These are phyloP conservation scores for Spisula subtruncata DNA, from an alignment of 2,888 invertebrate genomes.

Conservation along the genomic window DNA sequence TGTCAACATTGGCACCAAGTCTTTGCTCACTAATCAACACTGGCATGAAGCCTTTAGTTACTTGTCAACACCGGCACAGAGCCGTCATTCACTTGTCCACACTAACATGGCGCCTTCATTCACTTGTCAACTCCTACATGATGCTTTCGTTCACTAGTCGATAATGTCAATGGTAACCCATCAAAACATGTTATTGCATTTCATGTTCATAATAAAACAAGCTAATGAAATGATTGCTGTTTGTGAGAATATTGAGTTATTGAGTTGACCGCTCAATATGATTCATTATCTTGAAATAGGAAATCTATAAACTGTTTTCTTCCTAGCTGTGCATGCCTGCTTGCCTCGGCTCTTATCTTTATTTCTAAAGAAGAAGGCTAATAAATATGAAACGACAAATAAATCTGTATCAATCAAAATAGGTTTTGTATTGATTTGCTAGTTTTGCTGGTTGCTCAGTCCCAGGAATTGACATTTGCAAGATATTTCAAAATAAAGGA, in stretches of 20 bases:
- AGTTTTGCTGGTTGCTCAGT: slow-evolving; percentile 15
- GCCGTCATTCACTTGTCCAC: too few species aligned
- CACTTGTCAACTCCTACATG: background rate
- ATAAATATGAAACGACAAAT: slow-evolving; percentile 27
- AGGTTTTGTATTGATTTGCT: slow-evolving; percentile 42
- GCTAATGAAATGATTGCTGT: background rate
- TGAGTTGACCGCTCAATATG: background rate
- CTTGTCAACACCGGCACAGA: too few species aligned
- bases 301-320: background rate
- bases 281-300: slow-evolving; percentile 13
- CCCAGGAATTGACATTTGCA: slow-evolving; percentile 40
- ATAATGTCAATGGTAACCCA: background rate
- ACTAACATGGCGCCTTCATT: background rate
- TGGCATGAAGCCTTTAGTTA: too few species aligned
- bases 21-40: too few species aligned
- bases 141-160: background rate
- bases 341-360: slow-evolving; percentile 7
- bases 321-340: background rate
- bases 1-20: too few species aligned
- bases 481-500: slow-evolving; percentile 33
- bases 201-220: background rate
- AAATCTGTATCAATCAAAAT: slow-evolving; percentile 44
- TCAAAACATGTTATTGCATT: background rate
- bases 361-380: background rate
- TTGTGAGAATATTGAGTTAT: background rate